Evolutionary conservation across 2,113 vertebrate species (phyloP).

Genomic region (Prochilodus magdalenae): DNA sequence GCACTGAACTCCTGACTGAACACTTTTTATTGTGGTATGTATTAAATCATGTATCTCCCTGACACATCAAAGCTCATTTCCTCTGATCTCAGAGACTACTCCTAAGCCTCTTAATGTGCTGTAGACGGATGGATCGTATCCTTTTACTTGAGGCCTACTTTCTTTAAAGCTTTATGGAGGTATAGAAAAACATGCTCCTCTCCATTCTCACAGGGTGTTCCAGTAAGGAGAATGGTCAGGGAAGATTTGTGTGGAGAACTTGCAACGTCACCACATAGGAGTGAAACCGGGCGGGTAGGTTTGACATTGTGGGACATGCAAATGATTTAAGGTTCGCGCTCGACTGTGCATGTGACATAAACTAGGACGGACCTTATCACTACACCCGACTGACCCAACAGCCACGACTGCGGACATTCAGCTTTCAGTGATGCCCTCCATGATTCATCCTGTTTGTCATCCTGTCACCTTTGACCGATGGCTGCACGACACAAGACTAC

Average conservation of each 20-base stretch:
- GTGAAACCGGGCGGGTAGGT: too few relatives aligned
- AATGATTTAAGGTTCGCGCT: too few relatives aligned
- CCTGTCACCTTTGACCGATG: too few relatives aligned
- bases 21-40: slow-evolving; percentile 28
- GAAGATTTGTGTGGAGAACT: not conserved
- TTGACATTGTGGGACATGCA: too few relatives aligned
- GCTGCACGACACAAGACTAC: too few relatives aligned
- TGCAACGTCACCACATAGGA: too few relatives aligned
- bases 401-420: too few relatives aligned
- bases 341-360: too few relatives aligned
- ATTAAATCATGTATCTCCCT: slow-evolving; percentile 27
- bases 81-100: slow-evolving; percentile 18
- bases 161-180: not conserved
- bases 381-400: too few relatives aligned
- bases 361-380: too few relatives aligned
- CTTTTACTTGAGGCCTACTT: slow-evolving; percentile 20
- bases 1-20: slow-evolving; percentile 31
- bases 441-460: too few relatives aligned
- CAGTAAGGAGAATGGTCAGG: not conserved
- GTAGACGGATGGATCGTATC: slow-evolving; percentile 32
- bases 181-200: slow-evolving; percentile 1
- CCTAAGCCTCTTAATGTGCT: slow-evolving; percentile 22
- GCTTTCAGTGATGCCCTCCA: too few relatives aligned
- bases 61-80: slow-evolving; percentile 33
- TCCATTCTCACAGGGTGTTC: not conserved